Evolutionary conservation across 2,888 invertebrate genomes (phyloP), one percentile per base, ranked within the genome.

Genomic region (Hybos culiciformis): DNA sequence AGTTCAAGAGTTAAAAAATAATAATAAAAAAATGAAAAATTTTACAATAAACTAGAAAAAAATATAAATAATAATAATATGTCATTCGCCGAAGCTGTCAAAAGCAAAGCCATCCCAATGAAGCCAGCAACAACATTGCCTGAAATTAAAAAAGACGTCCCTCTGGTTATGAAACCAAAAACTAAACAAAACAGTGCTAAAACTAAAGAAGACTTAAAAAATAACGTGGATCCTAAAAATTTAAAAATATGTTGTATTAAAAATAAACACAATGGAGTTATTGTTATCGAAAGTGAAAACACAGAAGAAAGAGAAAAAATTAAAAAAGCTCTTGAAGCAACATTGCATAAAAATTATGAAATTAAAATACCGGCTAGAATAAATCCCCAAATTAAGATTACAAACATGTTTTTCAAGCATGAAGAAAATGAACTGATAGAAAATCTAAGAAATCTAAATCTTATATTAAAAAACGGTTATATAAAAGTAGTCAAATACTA

Each of bases 121-220:
- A 21, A 21, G 18, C 8, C 3, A 17, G 14, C 17, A 33, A 21
- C n/a, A 36, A 14, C 34, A 18, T 18, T 33, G 21, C 41, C 41
- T 34, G 33, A 41, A n/a, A 3, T 41, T 17, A 23, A 26, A 34
- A 41, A 23, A 11, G 14, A 34, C 4, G 3, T 24, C 2, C 41
- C 26, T 7, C 4, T 39, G n/a, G 9, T 39, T 31, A 39, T 39
- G 11, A 39, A 29, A 39, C 31, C 31, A 6, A 39, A 29, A 4
- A 3, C 15, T 15, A 18, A 19, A 19, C 41, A 41, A 15, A 34
- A 33, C 19, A 18, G 41, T 26, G 14, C 5, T 5, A 36, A 36
- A 34, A 41, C 41, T 4, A 34, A n/a, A 9, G 19, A 36, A 18
- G 41, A 41, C 15, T 17, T 42, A 29, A 37, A 29, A 20, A 41